phyloP scores from a whole-genome alignment of 2,888 invertebrate species.

The Unio pictorum region DNA sequence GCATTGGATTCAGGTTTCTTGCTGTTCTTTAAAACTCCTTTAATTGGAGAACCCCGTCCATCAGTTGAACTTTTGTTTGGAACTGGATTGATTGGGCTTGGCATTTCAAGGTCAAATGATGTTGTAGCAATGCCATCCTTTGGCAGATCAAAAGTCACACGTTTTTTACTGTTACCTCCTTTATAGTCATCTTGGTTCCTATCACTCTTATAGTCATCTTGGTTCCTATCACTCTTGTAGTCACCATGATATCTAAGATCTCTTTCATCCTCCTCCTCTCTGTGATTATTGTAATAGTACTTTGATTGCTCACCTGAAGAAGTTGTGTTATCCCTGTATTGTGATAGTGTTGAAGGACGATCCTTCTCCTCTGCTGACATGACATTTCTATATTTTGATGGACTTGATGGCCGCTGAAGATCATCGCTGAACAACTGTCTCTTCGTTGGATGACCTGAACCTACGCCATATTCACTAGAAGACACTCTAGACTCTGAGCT shows the following conservation, averaged over 20 bases:
- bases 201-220: constrained; percentile 10
- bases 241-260: constrained; percentile 18
- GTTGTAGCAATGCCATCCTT: constrained; percentile 40
- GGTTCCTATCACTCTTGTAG: constrained; percentile 23
- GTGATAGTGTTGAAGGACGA: too few relatives aligned
- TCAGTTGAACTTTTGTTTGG: constrained; percentile 21
- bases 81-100: constrained; percentile 52
- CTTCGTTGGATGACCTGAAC: constrained; percentile 32
- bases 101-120: constrained; percentile 64
- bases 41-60: constrained; percentile 39
- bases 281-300: constrained; percentile 31
- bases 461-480: constrained; percentile 18
- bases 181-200: constrained; percentile 2
- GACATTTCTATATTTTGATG: constrained; percentile 9
- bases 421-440: constrained; percentile 38
- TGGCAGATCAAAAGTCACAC: constrained; percentile 53
- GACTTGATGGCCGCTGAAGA: constrained; percentile 3
- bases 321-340: neutral
- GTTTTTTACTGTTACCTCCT: constrained; percentile 39
- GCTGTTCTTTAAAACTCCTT: constrained; percentile 45
- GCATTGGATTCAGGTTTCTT: constrained; percentile 25
- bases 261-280: constrained; percentile 13
- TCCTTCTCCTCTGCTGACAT: neutral
- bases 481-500: constrained; percentile 27
- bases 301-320: constrained; percentile 36